Base-by-base conservation (phyloP, 2,888 invertebrate genomes). In the Tiliacea aurago region DNA sequence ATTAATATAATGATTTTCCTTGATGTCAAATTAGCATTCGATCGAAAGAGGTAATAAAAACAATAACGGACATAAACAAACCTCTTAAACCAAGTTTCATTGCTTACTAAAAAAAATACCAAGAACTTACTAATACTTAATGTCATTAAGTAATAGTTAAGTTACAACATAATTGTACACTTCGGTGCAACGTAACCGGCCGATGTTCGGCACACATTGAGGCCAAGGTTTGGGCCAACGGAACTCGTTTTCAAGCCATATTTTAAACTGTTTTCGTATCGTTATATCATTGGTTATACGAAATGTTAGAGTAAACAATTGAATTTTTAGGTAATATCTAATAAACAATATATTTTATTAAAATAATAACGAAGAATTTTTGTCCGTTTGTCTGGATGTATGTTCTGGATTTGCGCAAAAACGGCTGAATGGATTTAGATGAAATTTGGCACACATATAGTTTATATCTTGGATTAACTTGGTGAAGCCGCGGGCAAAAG, bases 221-320 rank as follows among this genome's bases (percentile, higher is more conserved):
- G 78, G 81, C 84, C 85, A 85, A 85, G 84, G 85, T 79, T 85
- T 72, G 45, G 55, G 56, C 68, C 73, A 85, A 75, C 71, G 59
- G 79, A 73, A 77, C 80, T 73, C 20, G 73, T 73, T 67, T 53
- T 41, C 45, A 55, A 80, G 33, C 15, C 28, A 63, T 55, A 41
- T 41, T 59, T 62, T 37, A 77, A 64, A 62, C 65, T 65, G 41
- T 78, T 69, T 75, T 81, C 66, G 49, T 70, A 23, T 18, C 4
- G 41, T 78, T 79, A 72, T 81, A 56, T 81, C 65, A 81, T 70
- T 71, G 47, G 33, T 74, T 67, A 73, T 15, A 37, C 33, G 20
- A 73, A 67, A 73, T 77, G 59, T 37, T 37, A 28, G 49, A 58
- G 47, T 74, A 68, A 74, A 75, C 58, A 68, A 75, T 81, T 73